Evolutionary conservation across 2,888 invertebrate genomes (phyloP), one percentile per base, ranked within the genome.

Genomic region (Acleris sparsana): DNA sequence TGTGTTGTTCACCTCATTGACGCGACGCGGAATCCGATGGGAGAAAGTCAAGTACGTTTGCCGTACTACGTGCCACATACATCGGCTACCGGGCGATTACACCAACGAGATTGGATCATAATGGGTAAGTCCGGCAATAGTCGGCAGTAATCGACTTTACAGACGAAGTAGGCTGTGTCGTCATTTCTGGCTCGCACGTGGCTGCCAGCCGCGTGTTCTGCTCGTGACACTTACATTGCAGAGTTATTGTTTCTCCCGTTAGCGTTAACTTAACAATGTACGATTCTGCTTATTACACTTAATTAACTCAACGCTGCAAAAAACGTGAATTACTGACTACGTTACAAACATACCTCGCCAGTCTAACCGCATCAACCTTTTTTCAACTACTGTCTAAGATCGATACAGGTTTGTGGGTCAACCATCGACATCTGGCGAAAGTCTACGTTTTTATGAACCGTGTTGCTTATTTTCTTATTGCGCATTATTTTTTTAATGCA

Each of bases 41-140:
- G 92, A 89, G 92, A 92, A 92, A 92, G 92, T 91, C 89, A 86
- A 88, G 87, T 87, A 87, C 88, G 79, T 78, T 69, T 80, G 78
- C 70, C 80, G 83, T 83, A 80, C 83, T 80, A 82, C 82, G 88
- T 83, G 82, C 88, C 72, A 88, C 86, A 87, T 81, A 76, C 75
- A 39, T 39, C 58, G 53, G 60, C 68, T 69, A 70, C 82, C 75
- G 81, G 77, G 80, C 80, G 80, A 83, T 86, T 85, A 85, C 84
- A 84, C 80, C 77, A 81, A 73, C 78, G 74, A 84, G 84, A 86
- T 89, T 87, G 83, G 82, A 87, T 89, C 88, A 86, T 85, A 86
- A 85, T 86, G 79, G 81, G 74, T 83, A 86, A 87, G 82, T 85
- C 85, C 79, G 82, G 79, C 82, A 83, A 81, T 76, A 75, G 74